A percentile compares a stretch with the other conserved stretches of the same genome.
phyloP scores from a whole-genome alignment of 2,113 vertebrate species.

The Salminus brasiliensis region DNA sequence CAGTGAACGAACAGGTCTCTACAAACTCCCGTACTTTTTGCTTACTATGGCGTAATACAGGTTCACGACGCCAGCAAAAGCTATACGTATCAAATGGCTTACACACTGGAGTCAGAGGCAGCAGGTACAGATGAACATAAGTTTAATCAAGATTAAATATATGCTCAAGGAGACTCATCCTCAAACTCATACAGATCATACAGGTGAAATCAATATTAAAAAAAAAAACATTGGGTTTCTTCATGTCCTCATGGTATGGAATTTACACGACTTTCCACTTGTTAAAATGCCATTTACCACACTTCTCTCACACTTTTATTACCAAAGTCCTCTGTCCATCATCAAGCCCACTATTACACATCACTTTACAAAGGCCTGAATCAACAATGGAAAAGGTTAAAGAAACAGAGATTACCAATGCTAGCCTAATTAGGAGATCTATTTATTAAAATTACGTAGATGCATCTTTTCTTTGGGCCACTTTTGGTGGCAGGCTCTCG shows the following conservation, averaged over 20 bases:
- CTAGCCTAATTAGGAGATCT: neutral
- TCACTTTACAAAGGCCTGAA: constrained; percentile 70
- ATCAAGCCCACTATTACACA: constrained; percentile 66
- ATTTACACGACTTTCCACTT: constrained; percentile 56
- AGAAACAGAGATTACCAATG: neutral
- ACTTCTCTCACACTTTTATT: constrained; percentile 64
- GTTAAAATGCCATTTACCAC: constrained; percentile 61
- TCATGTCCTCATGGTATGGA: constrained; percentile 54
- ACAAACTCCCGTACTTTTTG: too few relatives aligned
- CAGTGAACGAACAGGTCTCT: too few relatives aligned
- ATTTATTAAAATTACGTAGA: constrained; percentile 14
- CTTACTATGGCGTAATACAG: too few relatives aligned
- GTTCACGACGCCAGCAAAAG: too few relatives aligned
- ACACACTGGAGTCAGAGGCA: constrained; percentile 47
- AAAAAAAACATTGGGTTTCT: constrained; percentile 76
- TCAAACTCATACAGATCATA: constrained; percentile 81
- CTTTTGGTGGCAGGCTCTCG: neutral
- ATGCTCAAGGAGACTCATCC: constrained; percentile 78
- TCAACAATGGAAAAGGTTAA: constrained; percentile 4
- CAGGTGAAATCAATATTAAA: constrained; percentile 85
- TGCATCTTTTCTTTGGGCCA: constrained; percentile 16
- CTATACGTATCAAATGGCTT: neutral
- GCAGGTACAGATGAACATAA: constrained; percentile 73
- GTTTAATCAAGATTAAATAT: constrained; percentile 97
- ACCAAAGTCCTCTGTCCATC: constrained; percentile 58